Evolutionary conservation across 2,888 invertebrate genomes (phyloP), one percentile per base, ranked within the genome.

Genomic region (Drosophila flavopinicola): DNA sequence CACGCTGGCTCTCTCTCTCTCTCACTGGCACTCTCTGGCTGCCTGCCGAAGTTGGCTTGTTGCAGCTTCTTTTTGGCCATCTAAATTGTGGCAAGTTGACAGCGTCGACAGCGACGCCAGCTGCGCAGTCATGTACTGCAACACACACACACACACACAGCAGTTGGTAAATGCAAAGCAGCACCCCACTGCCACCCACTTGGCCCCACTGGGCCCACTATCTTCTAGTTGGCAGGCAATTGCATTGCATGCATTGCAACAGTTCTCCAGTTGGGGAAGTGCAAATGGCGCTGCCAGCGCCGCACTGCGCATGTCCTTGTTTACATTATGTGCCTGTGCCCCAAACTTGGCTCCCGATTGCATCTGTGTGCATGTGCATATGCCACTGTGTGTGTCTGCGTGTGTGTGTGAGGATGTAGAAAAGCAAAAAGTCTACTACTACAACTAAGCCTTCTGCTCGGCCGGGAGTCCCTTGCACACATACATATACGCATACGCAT

Each of bases 221-320:
- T 78, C 82, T 82, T 82, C 85, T 83, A 84, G 85, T 83, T 83
- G 82, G 85, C 71, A 72, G 82, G 85, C 74, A 77, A 74, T 76
- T 85, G 77, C 83, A 85, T 84, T 72, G 69, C 76, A 69, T 66
- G 75, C 80, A 70, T 48, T 73, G 75, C 77, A 75, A 69, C 59
- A 73, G 64, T 84, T 84, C 82, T 82, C 82, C 86, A 78, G 75
- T 82, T 77, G 86, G 86, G 84, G 84, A 84, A 84, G 59, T 56
- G 57, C 58, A 59, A 65, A 60, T 38, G 58, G 49, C 61, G 47
- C 48, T 39, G 66, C 33, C 32, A 23, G 37, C 15, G 30, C 13
- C 29, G 59, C 70, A 86, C 20, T 86, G 87, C 84, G 84, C 84
- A 86, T 86, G 86, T 68, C 75, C 85, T 73, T 82, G 82, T 86